Evolutionary conservation across 1,140 invertebrate species (phyloP).

Genomic region (Xylocopa sonorina): DNA sequence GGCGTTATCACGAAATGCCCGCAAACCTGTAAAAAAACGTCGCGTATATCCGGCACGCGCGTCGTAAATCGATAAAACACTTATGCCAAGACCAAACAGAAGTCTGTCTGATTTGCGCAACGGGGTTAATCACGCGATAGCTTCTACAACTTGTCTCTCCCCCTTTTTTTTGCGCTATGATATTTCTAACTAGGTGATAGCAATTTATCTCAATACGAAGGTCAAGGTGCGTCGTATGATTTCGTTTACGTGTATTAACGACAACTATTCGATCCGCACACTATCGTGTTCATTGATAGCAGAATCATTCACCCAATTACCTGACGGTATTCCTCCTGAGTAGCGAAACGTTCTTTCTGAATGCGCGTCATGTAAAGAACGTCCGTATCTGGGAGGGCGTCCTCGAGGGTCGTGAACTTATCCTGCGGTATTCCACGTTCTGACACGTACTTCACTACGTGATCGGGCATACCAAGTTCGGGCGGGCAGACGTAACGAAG

Average conservation of each 20-base stretch:
- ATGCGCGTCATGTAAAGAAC: constrained; percentile 99
- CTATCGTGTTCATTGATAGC: no score
- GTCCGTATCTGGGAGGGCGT: constrained; percentile 95
- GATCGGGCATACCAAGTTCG: constrained; percentile 94
- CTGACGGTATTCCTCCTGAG: constrained; percentile 93
- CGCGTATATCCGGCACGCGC: neutral
- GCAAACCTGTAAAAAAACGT: constrained; percentile 86
- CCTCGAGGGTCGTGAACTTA: constrained; percentile 88
- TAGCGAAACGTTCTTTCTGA: constrained; percentile 95
- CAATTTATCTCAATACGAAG: neutral
- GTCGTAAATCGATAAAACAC: neutral
- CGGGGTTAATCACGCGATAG: neutral
- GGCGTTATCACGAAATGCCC: constrained; percentile 96
- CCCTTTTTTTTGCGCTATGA: neutral
- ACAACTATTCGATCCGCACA: no score
- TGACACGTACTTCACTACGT: constrained; percentile 90
- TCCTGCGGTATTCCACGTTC: constrained; percentile 91
- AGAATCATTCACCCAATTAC: no score
- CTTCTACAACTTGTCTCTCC: neutral
- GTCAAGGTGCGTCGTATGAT: no score
- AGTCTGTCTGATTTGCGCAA: neutral
- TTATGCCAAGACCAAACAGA: neutral
- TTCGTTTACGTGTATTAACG: no score
- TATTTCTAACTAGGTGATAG: no score
- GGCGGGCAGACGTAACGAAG: constrained; percentile 94